Percentiles rank a stretch among this genome's conserved stretches.
phyloP scores from a whole-genome alignment of 2,888 invertebrate genomes.

The Hydrotaea diabolus region DNA sequence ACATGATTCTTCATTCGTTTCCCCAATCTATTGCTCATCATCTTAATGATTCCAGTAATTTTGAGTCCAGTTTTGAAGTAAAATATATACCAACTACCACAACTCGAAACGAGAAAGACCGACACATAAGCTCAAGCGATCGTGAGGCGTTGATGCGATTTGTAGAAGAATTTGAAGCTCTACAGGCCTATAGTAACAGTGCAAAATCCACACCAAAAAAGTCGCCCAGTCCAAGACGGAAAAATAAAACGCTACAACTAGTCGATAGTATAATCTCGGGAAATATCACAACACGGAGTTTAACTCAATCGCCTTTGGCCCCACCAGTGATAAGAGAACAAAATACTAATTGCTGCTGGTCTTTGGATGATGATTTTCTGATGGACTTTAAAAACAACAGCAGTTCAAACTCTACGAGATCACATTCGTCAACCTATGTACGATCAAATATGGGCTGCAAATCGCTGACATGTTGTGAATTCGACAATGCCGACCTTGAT shows the following conservation, averaged over 20 bases:
- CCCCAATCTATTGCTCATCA: constrained; percentile 78
- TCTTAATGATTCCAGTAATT: constrained; percentile 79
- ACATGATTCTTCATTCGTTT: constrained; percentile 69
- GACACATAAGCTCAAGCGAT: constrained; percentile 78
- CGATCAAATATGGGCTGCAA: constrained; percentile 63
- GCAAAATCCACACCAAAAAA: constrained; percentile 72
- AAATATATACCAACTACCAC: constrained; percentile 75
- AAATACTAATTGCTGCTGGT: constrained; percentile 10
- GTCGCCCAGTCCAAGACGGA: constrained; percentile 61
- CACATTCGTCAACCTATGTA: background rate
- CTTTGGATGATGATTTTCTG: constrained; percentile 19
- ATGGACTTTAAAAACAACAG: constrained; percentile 41
- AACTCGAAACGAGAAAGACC: constrained; percentile 70
- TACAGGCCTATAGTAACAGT: constrained; percentile 69
- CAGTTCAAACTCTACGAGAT: constrained; percentile 71
- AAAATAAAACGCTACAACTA: constrained; percentile 69
- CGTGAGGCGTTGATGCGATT: constrained; percentile 77
- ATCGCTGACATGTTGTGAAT: constrained; percentile 64
- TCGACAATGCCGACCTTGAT: constrained; percentile 71
- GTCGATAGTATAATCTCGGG: background rate
- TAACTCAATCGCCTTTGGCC: constrained; percentile 22
- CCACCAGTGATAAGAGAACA: constrained; percentile 32
- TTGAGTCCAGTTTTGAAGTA: constrained; percentile 80
- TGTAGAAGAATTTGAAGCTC: constrained; percentile 77
- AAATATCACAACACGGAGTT: background rate